Conservation (phyloP, 2,797 vertebrate genomes). For the Trichosurus vulpecula region DNA sequence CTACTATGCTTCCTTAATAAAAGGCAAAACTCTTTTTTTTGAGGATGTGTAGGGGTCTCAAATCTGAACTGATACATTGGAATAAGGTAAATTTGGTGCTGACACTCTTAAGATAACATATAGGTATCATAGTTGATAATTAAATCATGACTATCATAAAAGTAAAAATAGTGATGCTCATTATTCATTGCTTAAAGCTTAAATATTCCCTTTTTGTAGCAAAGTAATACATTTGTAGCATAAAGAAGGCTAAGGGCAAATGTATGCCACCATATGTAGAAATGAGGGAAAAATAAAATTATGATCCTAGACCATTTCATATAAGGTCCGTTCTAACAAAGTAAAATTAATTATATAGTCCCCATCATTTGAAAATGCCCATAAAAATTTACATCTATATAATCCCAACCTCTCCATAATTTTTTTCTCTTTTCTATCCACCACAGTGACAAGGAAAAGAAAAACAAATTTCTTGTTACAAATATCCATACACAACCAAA, state of each 20-base stretch:
- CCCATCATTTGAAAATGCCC: background rate
- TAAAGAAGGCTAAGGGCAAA: background rate
- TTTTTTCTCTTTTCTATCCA: background rate
- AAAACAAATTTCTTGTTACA: too few relatives aligned
- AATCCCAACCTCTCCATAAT: background rate
- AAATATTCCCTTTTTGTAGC: background rate
- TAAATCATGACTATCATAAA: constrained; percentile 16
- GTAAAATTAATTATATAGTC: background rate
- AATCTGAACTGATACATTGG: background rate
- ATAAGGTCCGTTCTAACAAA: background rate
- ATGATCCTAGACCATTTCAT: background rate
- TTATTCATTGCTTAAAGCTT: background rate
- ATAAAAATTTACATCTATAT: background rate
- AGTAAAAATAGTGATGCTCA: constrained; percentile 5
- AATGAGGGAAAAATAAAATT: background rate
- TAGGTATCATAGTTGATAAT: background rate
- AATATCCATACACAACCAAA: background rate
- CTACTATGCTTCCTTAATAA: background rate
- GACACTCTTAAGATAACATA: background rate
- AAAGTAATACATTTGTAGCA: background rate
- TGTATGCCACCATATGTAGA: background rate
- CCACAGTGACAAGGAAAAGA: background rate
- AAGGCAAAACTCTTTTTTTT: constrained; percentile 3
- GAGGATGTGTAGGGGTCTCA: background rate
- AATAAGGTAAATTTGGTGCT: constrained; percentile 31